phyloP scores from a whole-genome alignment of 2,797 vertebrate species.

The Gymnothorax javanicus region DNA sequence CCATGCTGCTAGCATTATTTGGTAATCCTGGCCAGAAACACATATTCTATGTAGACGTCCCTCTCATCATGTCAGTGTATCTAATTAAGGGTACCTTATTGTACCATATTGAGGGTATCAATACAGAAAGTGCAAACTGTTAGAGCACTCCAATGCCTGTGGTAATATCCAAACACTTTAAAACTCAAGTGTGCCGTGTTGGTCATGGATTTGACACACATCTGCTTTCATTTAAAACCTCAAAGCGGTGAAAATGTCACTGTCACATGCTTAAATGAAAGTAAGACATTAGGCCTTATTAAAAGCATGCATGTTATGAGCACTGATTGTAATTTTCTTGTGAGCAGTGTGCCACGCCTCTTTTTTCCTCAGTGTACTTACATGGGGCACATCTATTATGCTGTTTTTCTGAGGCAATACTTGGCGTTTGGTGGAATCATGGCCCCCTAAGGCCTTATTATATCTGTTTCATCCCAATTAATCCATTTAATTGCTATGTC shows the following conservation, averaged over 20 bases:
- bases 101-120: not conserved
- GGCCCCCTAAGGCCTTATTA: slow-evolving; percentile 31
- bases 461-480: slow-evolving; percentile 21
- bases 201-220: not conserved
- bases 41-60: too few species aligned
- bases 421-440: slow-evolving; percentile 22
- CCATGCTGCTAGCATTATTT: not conserved
- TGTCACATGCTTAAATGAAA: not conserved
- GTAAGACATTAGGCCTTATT: not conserved
- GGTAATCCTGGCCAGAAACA: too few species aligned
- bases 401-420: slow-evolving; percentile 24
- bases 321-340: not conserved
- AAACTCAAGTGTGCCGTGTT: not conserved
- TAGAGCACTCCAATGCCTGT: not conserved
- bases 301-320: not conserved
- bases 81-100: not conserved
- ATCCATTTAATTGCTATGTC: slow-evolving; percentile 25
- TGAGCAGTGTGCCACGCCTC: not conserved
- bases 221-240: not conserved
- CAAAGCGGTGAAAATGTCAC: not conserved
- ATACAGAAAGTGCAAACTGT: not conserved
- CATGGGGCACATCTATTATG: not conserved
- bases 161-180: not conserved
- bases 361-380: slow-evolving; percentile 15
- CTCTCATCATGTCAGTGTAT: too few species aligned